These are phyloP conservation scores for Actinopyga echinites DNA, from an alignment of 53 echinoderm and acorn worm species.

Conservation along the genomic window DNA sequence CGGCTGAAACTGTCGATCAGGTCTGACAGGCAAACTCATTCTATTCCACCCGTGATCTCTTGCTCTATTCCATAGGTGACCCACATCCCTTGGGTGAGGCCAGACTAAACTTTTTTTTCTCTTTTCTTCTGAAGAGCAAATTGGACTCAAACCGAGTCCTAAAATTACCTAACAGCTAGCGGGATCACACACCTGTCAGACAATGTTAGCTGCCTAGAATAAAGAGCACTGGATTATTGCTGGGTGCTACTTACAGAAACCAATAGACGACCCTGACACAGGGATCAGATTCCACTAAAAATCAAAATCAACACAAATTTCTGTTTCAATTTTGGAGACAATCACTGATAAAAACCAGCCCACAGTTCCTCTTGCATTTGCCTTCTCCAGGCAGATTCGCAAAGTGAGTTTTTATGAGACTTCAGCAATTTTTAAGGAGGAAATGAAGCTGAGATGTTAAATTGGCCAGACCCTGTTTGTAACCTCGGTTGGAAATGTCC, in stretches of 20 bases:
- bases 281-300: not conserved
- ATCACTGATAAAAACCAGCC: conserved; percentile 5
- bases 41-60: not conserved
- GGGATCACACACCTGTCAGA: conserved; percentile 27
- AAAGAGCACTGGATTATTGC: conserved; percentile 19
- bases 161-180: conserved; percentile 10
- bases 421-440: no score
- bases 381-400: no score
- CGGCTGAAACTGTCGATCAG: not conserved
- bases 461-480: no score
- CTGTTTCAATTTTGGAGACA: not conserved
- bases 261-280: not conserved
- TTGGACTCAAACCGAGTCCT: conserved; percentile 33
- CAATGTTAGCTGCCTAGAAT: not conserved
- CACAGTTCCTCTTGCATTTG: no score
- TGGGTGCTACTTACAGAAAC: not conserved
- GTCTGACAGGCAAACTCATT: not conserved
- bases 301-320: conserved; percentile 1
- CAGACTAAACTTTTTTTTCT: not conserved
- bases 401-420: no score
- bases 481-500: no score
- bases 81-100: not conserved
- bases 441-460: no score
- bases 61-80: not conserved
- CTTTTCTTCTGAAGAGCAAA: conserved; percentile 4